phyloP scores from a whole-genome alignment of 2,888 invertebrate genomes.

The Atrina japonica region DNA sequence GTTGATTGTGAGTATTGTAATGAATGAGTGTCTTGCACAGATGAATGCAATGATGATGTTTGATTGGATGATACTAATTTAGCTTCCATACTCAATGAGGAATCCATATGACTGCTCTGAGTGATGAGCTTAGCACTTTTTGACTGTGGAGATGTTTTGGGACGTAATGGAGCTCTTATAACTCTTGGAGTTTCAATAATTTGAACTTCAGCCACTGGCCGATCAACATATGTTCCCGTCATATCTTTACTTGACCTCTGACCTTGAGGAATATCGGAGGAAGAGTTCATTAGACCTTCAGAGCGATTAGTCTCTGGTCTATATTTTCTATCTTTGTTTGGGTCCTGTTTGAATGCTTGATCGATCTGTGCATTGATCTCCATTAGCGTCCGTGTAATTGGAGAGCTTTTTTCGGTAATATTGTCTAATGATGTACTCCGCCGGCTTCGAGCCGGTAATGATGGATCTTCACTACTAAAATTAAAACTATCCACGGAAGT shows the following conservation, averaged over 20 bases:
- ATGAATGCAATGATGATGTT: background rate
- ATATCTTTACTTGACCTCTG: constrained; percentile 20
- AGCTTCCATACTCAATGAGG: constrained; percentile 8
- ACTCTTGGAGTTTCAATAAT: constrained; percentile 59
- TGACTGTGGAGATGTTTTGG: constrained; percentile 17
- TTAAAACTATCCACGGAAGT: constrained; percentile 70
- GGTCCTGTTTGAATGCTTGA: constrained; percentile 67
- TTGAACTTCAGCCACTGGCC: constrained; percentile 59
- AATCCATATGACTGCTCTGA: background rate
- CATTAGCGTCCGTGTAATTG: constrained; percentile 65
- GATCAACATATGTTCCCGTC: constrained; percentile 54
- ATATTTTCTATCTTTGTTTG: constrained; percentile 48
- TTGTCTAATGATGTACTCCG: constrained; percentile 72
- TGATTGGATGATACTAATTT: constrained; percentile 9
- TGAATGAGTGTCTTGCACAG: constrained; percentile 6
- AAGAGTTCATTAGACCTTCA: background rate
- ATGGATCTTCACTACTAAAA: constrained; percentile 42
- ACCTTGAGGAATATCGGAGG: constrained; percentile 1
- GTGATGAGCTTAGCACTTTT: constrained; percentile 20
- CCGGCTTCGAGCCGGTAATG: constrained; percentile 44
- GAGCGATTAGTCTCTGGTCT: constrained; percentile 22
- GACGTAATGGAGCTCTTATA: constrained; percentile 54
- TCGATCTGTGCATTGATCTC: constrained; percentile 75
- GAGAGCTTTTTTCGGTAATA: constrained; percentile 63
- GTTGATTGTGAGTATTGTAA: constrained; percentile 5